Conservation (phyloP, 2,113 vertebrate species). For the Cettia cetti region DNA sequence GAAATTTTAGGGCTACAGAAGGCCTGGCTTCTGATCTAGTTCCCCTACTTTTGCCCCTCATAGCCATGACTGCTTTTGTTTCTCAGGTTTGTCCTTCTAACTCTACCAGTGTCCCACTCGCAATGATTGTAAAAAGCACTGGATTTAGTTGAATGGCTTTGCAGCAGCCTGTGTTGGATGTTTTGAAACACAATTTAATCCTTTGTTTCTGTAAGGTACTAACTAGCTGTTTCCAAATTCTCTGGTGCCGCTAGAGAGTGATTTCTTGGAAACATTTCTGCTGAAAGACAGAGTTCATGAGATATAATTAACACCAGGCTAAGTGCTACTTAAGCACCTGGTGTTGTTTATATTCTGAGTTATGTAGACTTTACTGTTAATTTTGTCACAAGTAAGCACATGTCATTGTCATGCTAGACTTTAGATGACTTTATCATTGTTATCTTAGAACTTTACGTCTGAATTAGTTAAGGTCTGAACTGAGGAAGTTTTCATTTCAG, state of each 20-base stretch:
- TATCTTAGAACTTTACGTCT: background rate
- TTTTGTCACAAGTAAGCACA: background rate
- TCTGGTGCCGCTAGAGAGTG: background rate
- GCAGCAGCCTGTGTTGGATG: background rate
- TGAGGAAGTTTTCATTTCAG: background rate
- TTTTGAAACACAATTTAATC: background rate
- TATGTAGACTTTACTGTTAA: background rate
- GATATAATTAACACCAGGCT: constrained; percentile 21
- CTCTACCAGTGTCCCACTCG: background rate
- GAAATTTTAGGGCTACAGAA: background rate
- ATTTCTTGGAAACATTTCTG: constrained; percentile 3
- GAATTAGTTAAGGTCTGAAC: background rate
- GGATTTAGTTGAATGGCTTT: background rate
- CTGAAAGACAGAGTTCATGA: background rate
- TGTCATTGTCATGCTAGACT: background rate
- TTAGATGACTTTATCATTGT: background rate
- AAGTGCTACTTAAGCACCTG: constrained; percentile 26
- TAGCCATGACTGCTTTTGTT: background rate
- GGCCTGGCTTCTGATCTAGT: background rate
- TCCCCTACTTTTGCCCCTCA: background rate
- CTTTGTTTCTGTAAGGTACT: constrained; percentile 13
- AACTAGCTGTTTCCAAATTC: constrained; percentile 26
- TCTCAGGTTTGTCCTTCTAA: background rate
- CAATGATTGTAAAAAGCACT: background rate
- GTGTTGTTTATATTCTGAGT: background rate